phyloP scores from a whole-genome alignment of 2,113 vertebrate species.

The Cavia aperea region DNA sequence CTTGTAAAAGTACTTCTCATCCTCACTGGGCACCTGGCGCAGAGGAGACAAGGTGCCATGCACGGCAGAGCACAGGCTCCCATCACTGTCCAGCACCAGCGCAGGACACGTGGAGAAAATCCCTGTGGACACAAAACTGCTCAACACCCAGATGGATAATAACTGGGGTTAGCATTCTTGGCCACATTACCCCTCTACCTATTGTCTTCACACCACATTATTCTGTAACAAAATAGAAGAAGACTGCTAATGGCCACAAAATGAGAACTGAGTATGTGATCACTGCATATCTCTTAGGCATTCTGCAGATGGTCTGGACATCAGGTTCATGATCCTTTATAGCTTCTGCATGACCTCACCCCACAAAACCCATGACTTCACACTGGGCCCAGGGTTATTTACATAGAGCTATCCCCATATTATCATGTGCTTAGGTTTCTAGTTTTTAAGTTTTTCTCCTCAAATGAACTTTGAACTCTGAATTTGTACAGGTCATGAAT shows the following conservation, averaged over 20 bases:
- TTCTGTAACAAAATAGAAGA: background rate
- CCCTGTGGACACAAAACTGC: background rate
- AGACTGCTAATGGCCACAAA: background rate
- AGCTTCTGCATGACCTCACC: background rate
- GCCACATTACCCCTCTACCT: background rate
- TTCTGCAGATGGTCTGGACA: background rate
- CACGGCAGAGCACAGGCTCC: background rate
- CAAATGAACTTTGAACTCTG: background rate
- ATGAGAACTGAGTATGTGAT: background rate
- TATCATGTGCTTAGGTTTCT: background rate
- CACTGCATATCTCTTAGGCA: background rate
- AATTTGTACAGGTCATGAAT: background rate
- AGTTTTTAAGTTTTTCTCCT: conserved; percentile 18
- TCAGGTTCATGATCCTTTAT: background rate
- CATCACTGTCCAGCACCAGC: background rate
- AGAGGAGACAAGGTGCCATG: background rate
- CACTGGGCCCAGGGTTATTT: background rate
- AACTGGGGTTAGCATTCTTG: background rate
- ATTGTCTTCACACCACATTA: background rate
- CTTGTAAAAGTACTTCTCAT: background rate
- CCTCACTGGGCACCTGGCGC: background rate
- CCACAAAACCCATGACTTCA: background rate
- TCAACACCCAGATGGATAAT: background rate
- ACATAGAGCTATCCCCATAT: background rate
- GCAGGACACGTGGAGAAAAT: background rate